A percentile compares a stretch with the other conserved stretches of the same genome.
Conservation (phyloP, 2,888 invertebrate genomes). For the Matsumyia berberina region DNA sequence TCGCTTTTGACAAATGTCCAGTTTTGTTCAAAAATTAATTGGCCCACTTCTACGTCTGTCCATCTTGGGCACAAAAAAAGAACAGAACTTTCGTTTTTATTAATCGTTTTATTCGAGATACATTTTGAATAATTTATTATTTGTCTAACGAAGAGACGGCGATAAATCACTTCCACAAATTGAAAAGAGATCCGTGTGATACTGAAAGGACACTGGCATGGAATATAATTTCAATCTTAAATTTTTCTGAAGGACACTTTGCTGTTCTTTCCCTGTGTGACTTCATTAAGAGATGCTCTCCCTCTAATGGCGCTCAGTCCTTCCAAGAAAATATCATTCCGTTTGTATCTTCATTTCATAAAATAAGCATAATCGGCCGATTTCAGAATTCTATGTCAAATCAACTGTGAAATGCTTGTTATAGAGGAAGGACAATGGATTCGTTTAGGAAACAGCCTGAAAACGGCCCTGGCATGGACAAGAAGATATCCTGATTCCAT, state of each 20-base stretch:
- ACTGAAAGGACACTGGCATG: conserved; percentile 44
- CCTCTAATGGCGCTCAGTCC: neutral
- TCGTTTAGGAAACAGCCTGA: conserved; percentile 15
- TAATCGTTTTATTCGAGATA: conserved; percentile 17
- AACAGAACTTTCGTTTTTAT: conserved; percentile 11
- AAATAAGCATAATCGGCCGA: conserved; percentile 22
- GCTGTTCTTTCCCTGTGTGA: conserved; percentile 1
- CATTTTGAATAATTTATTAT: conserved; percentile 60
- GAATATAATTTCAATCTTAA: conserved; percentile 53
- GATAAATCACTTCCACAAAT: conserved; percentile 54
- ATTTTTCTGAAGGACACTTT: conserved; percentile 15
- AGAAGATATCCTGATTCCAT: neutral
- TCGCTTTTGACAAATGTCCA: neutral
- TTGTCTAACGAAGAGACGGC: conserved; percentile 24
- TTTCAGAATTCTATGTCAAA: conserved; percentile 15
- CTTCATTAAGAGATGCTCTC: conserved; percentile 23
- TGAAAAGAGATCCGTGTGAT: conserved; percentile 43
- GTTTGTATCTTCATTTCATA: conserved; percentile 15
- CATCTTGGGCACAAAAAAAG: neutral
- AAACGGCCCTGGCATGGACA: neutral
- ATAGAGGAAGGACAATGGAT: conserved; percentile 14
- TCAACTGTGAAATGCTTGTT: conserved; percentile 23
- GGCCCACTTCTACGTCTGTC: conserved; percentile 7
- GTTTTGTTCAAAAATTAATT: conserved; percentile 3
- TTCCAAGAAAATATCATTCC: conserved; percentile 29